Conservation (phyloP, 2,113 vertebrate genomes). For the western clawed frog (Xenopus tropicalis) region DNA sequence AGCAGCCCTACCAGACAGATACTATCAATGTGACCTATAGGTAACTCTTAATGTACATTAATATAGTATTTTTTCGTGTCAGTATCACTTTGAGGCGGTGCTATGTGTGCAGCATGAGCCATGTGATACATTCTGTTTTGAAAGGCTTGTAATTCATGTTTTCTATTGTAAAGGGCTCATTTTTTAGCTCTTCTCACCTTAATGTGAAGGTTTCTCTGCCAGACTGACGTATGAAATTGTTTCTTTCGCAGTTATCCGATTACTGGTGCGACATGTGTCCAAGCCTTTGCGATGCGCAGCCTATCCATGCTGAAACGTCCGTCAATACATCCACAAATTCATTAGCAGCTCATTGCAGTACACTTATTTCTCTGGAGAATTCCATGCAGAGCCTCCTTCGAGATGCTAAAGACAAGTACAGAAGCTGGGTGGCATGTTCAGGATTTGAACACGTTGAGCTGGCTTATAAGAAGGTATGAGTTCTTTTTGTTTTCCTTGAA, state of each 20-base stretch:
- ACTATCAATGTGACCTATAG: too few species aligned
- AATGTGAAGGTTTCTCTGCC: too few species aligned
- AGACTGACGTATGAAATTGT: neutral
- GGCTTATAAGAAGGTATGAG: constrained; percentile 67
- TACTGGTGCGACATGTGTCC: constrained; percentile 55
- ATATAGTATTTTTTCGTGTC: too few species aligned
- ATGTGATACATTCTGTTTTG: too few species aligned
- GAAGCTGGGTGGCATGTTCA: constrained; percentile 57
- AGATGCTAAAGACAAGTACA: constrained; percentile 61
- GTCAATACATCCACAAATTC: constrained; percentile 1
- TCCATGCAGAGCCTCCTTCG: constrained; percentile 57
- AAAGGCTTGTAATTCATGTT: too few species aligned
- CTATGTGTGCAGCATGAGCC: too few species aligned
- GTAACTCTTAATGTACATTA: too few species aligned
- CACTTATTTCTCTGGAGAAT: constrained; percentile 46
- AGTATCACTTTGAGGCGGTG: too few species aligned
- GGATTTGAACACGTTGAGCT: constrained; percentile 61
- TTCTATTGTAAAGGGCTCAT: too few species aligned
- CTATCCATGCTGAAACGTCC: neutral
- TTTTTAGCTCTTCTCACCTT: too few species aligned
- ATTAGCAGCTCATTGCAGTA: constrained; percentile 44
- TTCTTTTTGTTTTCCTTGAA: too few species aligned
- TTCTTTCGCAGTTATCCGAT: constrained; percentile 57
- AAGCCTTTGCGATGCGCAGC: constrained; percentile 16
- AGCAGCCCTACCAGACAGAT: too few species aligned